Base-by-base conservation (phyloP, 2,797 vertebrate species). In the Halcyon leucocephala region DNA sequence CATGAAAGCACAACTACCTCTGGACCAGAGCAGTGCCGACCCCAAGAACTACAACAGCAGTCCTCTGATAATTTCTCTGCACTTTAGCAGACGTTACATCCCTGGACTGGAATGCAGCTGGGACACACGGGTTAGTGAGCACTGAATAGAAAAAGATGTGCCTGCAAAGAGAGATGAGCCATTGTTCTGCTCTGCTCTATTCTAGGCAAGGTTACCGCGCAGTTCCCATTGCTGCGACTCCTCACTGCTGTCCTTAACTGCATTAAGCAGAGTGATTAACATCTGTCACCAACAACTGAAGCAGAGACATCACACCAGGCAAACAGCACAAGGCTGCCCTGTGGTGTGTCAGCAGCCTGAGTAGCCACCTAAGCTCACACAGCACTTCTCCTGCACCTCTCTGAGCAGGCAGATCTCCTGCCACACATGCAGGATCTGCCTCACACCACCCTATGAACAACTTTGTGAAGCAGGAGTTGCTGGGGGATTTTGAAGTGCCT, bases 121-220 rank as follows among this genome's bases (percentile, higher is more conserved):
- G 71, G 67, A 89, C 39, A 61, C 3, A 25, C 78, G 88, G 54
- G 71, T 80, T 91, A 80, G 83, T 7, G 84, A 95, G 92, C 57
- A 77, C 74, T 93, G 78, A 96, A 85, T 1, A 91, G 90, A 92
- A 77, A 92, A 94, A 85, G 93, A 93, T 93, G 93, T 67, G 90
- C 76, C 81, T 89, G 86, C 92, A 85, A 67, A 92, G 89, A 85
- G 67, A 82, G 89, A 90, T 1, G 7, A 95, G 92, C 77, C 77
- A 65, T 66, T 90, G 88, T 82, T 95, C 78, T 64, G 81, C 74
- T 67, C n/a, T 12, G 2, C 37, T 90, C 86, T 89, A 21, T 89
- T 91, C 80, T 71, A 83, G 83, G 77, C 93, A 82, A 86, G 80
- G 88, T 72, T 66, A 61, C n/a, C 62, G 82, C 6, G 10, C 83